These are phyloP conservation scores for Caranx melampygus DNA, from an alignment of 2,113 vertebrate genomes.

Conservation along the genomic window DNA sequence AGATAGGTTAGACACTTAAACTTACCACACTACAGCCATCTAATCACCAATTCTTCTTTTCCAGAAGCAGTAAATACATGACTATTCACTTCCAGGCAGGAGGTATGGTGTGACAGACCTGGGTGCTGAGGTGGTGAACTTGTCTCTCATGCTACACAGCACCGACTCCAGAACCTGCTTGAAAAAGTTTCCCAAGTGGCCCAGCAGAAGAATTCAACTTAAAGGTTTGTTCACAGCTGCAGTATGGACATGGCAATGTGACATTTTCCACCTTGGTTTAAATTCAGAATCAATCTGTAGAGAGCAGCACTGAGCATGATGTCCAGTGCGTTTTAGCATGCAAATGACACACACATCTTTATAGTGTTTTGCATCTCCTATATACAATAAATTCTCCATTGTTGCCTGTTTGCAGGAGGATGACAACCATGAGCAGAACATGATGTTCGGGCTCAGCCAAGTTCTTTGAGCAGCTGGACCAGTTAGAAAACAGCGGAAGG, in stretches of 20 bases:
- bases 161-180: slow-evolving; percentile 92
- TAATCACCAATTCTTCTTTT: neutral
- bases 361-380: neutral
- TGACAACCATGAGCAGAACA: slow-evolving; percentile 90
- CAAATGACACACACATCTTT: neutral
- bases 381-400: neutral
- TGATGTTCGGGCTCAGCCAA: slow-evolving; percentile 95
- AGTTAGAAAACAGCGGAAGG: slow-evolving; percentile 95
- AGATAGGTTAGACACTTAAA: slow-evolving; percentile 87
- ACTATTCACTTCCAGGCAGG: slow-evolving; percentile 83
- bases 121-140: slow-evolving; percentile 92
- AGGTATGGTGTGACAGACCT: slow-evolving; percentile 92
- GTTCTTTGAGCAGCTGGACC: slow-evolving; percentile 97
- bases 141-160: slow-evolving; percentile 94
- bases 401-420: slow-evolving; percentile 86
- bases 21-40: neutral
- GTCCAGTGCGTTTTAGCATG: neutral
- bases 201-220: slow-evolving; percentile 94
- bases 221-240: slow-evolving; percentile 83
- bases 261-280: neutral
- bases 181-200: slow-evolving; percentile 94
- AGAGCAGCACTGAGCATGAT: neutral
- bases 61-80: neutral
- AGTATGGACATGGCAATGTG: too few relatives aligned
- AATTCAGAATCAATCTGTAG: neutral